A percentile compares a stretch with the other conserved stretches of the same genome.
Conservation (phyloP, 2,113 vertebrate species). For the Parus major region DNA sequence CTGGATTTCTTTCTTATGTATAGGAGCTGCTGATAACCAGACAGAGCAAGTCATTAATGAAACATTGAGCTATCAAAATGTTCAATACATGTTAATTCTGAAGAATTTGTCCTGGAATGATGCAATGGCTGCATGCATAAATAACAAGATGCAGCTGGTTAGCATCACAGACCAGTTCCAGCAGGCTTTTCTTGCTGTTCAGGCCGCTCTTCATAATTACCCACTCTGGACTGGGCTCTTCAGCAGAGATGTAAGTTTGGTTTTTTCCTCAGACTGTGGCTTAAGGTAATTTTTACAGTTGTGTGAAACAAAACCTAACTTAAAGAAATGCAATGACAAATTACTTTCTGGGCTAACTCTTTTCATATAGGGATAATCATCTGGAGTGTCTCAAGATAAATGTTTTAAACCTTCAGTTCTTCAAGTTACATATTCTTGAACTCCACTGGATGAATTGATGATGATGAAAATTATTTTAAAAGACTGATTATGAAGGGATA, state of each 20-base stretch:
- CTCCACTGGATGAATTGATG: background rate
- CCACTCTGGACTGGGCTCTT: slow-evolving; percentile 93
- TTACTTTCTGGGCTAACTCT: background rate
- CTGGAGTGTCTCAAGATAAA: background rate
- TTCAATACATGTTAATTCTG: slow-evolving; percentile 81
- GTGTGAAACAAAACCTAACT: background rate
- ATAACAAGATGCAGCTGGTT: slow-evolving; percentile 79
- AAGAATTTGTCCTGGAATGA: slow-evolving; percentile 86
- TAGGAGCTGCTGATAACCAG: slow-evolving; percentile 43
- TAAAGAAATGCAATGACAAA: background rate
- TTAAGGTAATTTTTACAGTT: background rate
- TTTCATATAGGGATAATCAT: background rate
- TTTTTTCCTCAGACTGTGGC: background rate
- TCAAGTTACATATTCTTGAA: background rate
- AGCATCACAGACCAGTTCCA: slow-evolving; percentile 84
- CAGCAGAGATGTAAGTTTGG: slow-evolving; percentile 84
- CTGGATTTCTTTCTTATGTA: background rate
- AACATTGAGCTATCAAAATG: slow-evolving; percentile 71
- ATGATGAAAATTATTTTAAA: background rate
- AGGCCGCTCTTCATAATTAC: slow-evolving; percentile 61
- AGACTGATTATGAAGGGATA: background rate
- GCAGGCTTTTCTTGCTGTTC: slow-evolving; percentile 83
- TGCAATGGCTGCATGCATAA: slow-evolving; percentile 78
- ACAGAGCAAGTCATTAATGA: slow-evolving; percentile 43
- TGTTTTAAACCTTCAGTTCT: background rate